Conservation (phyloP, 2,797 vertebrate species). For the Spinibarbus caldwelli region DNA sequence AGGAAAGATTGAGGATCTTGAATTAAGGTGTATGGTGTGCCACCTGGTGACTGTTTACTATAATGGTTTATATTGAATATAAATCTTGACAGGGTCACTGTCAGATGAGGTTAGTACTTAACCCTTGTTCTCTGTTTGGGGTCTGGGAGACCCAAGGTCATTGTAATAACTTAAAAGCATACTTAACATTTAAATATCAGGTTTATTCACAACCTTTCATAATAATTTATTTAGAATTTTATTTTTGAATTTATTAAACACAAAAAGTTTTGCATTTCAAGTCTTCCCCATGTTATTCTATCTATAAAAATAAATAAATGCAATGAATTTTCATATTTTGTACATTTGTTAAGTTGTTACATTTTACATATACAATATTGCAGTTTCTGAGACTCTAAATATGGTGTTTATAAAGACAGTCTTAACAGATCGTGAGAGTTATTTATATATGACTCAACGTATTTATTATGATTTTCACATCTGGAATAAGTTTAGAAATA, state of each 20-base stretch:
- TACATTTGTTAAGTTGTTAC: no score
- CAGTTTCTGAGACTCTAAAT: background rate
- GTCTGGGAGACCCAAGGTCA: background rate
- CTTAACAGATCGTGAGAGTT: background rate
- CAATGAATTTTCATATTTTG: background rate
- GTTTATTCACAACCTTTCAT: background rate
- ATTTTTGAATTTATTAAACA: background rate
- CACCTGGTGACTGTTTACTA: constrained; percentile 39
- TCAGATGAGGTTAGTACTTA: background rate
- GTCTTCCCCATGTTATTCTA: background rate
- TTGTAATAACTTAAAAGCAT: constrained; percentile 19
- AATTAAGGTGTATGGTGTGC: constrained; percentile 30
- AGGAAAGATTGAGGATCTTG: background rate
- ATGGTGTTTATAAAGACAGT: background rate
- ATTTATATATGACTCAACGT: background rate
- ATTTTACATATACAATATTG: background rate
- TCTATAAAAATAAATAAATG: background rate
- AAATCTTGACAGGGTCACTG: constrained; percentile 8
- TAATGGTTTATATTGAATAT: background rate
- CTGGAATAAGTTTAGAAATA: background rate
- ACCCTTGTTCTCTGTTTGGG: constrained; percentile 17
- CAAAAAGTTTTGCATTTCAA: no score
- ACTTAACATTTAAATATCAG: background rate
- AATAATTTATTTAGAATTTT: background rate
- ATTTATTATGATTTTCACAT: background rate